These are phyloP conservation scores for Saimiri boliviensis DNA, from an alignment of 2,113 vertebrate species.

Conservation along the genomic window DNA sequence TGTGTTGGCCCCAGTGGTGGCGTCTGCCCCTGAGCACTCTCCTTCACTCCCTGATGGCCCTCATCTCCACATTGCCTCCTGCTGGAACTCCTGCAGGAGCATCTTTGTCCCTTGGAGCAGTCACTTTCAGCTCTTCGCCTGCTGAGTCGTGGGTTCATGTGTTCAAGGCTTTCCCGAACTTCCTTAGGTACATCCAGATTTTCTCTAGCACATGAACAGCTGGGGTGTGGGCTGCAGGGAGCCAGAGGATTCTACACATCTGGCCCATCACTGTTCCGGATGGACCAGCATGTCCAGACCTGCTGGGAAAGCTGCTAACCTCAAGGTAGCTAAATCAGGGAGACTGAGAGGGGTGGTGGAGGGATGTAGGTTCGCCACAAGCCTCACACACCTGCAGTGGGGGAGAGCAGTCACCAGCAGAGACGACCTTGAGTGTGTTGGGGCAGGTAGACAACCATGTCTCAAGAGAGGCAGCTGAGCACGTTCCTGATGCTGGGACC, in stretches of 20 bases:
- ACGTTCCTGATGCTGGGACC: neutral
- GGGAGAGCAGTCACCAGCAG: neutral
- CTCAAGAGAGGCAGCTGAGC: neutral
- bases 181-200: neutral
- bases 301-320: neutral
- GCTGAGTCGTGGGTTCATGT: neutral
- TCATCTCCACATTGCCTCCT: neutral
- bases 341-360: neutral
- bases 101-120: neutral
- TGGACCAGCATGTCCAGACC: neutral
- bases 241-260: neutral
- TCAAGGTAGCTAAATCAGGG: neutral
- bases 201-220: neutral
- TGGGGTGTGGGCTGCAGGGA: neutral
- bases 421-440: neutral
- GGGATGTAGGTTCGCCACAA: neutral
- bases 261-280: neutral
- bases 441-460: neutral
- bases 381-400: neutral
- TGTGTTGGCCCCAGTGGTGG: neutral
- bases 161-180: neutral
- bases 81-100: neutral
- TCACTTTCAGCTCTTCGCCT: neutral
- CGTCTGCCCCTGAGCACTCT: neutral
- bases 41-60: neutral